Evolutionary conservation across 2,888 invertebrate genomes (phyloP), one percentile per base, ranked within the genome.

Genomic region (Ormyrus nitidulus): DNA sequence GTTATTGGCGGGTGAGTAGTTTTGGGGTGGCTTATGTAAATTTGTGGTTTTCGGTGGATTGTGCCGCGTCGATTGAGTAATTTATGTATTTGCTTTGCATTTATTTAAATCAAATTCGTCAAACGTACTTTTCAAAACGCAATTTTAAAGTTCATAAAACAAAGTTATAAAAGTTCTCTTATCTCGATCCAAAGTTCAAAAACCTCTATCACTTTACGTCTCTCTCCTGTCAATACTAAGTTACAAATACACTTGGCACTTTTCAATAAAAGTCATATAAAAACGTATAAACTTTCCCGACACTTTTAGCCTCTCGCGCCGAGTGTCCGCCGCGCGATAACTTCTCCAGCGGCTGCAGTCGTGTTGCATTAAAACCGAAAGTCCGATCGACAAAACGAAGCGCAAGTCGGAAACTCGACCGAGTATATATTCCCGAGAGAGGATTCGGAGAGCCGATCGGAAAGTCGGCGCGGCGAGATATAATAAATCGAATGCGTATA

Each of bases 401-500:
- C 19, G 8, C n/a, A 6, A 59, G 56, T 6, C 56, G 13, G 5
- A 53, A 53, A 58, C 11, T 4, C 6, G 11, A 58, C 11, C 58
- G 13, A 2, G 58, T n/a, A 58, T n/a, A 65, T 10, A 13, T n/a
- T n/a, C 6, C 13, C 48, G 8, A n/a, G 5, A 10, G 11, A 56
- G 34, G 59, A 66, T 54, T 58, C 56, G 59, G 51, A 66, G n/a
- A 48, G 51, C 34, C 34, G 54, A 62, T 69, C 64, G 10, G 68
- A 68, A 59, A 70, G n/a, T 54, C 49, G 10, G 19, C 62, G 46
- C 64, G 49, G 11, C 8, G 34, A 73, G 10, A 69, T 69, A 46
- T 70, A 70, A 74, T 70, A 74, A 74, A 79, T 79, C 58, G 79
- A 74, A 61, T 56, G 65, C 58, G 34, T 34, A 2, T 34, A 34